Percentiles rank a stretch among this genome's conserved stretches.
Conservation (phyloP, 2,113 vertebrate genomes). For the Dicrurus megarhynchus region DNA sequence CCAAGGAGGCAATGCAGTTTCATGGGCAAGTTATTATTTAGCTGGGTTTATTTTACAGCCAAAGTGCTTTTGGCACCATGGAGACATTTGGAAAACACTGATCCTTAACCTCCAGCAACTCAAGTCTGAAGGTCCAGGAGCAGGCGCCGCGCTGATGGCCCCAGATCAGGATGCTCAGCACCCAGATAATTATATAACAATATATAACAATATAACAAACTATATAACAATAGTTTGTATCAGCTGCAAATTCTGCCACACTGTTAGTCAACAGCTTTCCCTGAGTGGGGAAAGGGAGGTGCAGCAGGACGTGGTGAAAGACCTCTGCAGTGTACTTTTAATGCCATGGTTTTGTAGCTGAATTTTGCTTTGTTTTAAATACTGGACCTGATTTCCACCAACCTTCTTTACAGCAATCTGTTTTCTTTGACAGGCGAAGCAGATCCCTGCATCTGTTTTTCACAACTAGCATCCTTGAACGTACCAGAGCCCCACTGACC, state of each 20-base stretch:
- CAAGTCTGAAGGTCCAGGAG: background rate
- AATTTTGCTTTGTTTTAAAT: background rate
- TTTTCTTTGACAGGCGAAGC: background rate
- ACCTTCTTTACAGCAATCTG: background rate
- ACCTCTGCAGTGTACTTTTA: background rate
- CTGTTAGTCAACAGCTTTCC: background rate
- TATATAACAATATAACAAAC: too few relatives aligned
- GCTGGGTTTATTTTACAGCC: background rate
- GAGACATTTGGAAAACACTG: background rate
- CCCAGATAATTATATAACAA: background rate
- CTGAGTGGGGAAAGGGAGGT: background rate
- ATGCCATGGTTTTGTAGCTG: background rate
- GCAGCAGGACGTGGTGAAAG: background rate
- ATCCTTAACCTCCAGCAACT: background rate
- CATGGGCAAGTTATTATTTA: background rate
- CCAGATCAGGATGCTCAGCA: background rate
- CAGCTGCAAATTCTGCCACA: background rate
- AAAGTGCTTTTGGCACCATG: background rate
- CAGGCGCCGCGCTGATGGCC: fast-evolving
- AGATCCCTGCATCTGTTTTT: background rate
- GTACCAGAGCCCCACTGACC: background rate
- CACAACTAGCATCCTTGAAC: background rate
- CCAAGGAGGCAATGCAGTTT: background rate
- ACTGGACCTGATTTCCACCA: background rate
- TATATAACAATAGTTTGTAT: background rate